These are phyloP conservation scores for Sminthurinus aureus DNA, from an alignment of 2,888 invertebrate species.

Conservation along the genomic window DNA sequence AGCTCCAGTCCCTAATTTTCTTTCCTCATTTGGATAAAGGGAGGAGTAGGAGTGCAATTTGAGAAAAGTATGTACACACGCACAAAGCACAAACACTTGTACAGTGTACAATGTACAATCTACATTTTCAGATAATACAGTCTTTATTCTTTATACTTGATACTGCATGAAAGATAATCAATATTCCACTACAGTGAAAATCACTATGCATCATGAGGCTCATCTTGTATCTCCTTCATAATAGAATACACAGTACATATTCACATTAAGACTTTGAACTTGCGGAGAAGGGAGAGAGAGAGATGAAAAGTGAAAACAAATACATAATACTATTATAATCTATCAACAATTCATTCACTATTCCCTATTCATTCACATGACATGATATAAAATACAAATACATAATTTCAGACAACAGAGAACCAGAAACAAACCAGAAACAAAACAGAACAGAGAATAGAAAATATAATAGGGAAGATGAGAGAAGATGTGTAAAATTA, in stretches of 20 bases:
- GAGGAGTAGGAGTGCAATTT: constrained; percentile 38
- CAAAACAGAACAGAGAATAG: not conserved
- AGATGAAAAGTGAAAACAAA: not conserved
- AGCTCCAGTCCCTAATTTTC: constrained; percentile 29
- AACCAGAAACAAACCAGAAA: constrained; percentile 1
- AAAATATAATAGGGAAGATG: not conserved
- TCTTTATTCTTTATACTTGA: too few species aligned
- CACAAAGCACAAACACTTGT: not conserved
- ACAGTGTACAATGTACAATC: not conserved
- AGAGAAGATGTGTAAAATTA: constrained; percentile 21
- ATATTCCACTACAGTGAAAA: not conserved
- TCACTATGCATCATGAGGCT: not conserved
- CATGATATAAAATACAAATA: too few species aligned
- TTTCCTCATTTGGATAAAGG: constrained; percentile 36
- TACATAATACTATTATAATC: not conserved
- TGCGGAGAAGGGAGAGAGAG: not conserved
- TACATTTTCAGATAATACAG: too few species aligned
- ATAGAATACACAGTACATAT: too few species aligned
- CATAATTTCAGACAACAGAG: too few species aligned
- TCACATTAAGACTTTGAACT: too few species aligned
- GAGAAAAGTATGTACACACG: not conserved
- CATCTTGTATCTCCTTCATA: not conserved
- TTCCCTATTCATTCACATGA: too few species aligned
- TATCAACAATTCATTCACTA: not conserved
- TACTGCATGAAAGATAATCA: too few species aligned